Percentiles rank a stretch among this genome's conserved stretches.
phyloP scores from a whole-genome alignment of 2,888 invertebrate species.

The Osedax fenrisi region DNA sequence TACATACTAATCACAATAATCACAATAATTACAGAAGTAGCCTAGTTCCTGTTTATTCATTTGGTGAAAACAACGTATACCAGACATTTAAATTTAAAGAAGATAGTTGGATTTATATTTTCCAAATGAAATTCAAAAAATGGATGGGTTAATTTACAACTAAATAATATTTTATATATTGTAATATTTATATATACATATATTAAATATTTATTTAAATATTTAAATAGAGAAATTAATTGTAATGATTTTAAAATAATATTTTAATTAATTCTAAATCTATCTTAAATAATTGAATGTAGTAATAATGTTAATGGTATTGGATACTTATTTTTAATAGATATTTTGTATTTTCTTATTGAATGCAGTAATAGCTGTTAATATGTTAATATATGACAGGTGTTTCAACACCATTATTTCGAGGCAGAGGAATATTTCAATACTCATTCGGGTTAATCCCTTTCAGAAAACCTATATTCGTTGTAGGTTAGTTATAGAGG shows the following conservation, averaged over 20 bases:
- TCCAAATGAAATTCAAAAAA: not conserved
- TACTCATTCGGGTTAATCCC: conserved; percentile 78
- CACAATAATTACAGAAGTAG: too few species aligned
- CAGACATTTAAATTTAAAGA: conserved; percentile 44
- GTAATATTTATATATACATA: not conserved
- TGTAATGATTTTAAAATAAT: too few species aligned
- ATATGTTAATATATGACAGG: too few species aligned
- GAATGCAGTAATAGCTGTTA: too few species aligned
- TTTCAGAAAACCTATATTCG: conserved; percentile 64
- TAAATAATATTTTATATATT: too few species aligned
- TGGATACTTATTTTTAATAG: too few species aligned
- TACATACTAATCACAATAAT: too few species aligned
- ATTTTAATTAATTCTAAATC: too few species aligned
- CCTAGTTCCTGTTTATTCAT: conserved; percentile 73
- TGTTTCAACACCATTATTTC: conserved; percentile 51
- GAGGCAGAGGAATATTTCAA: conserved; percentile 72
- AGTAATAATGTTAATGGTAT: too few species aligned
- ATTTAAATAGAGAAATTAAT: not conserved
- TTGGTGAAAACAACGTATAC: conserved; percentile 75
- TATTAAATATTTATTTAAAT: not conserved
- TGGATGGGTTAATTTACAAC: not conserved
- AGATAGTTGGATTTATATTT: not conserved
- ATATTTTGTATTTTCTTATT: too few species aligned
- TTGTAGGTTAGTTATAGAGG: conserved; percentile 63
- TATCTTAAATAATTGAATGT: too few species aligned